Percentiles rank a stretch among this genome's conserved stretches.
Conservation (phyloP, 2,888 invertebrate species). For the Penaeus monodon region DNA sequence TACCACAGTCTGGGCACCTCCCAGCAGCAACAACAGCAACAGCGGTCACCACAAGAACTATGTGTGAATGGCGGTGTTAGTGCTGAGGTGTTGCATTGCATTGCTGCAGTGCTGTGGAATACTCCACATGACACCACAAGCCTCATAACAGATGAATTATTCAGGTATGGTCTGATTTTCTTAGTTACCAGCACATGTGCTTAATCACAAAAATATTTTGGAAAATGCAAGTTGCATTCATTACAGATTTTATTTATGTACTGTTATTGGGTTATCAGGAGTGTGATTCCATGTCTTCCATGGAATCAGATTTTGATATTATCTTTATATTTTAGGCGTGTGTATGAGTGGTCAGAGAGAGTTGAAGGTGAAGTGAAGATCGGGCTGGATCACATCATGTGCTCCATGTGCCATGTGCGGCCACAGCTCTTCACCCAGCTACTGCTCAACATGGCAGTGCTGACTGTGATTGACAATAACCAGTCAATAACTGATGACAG, state of each 20-base stretch:
- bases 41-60: slow-evolving; percentile 65
- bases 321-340: slow-evolving; percentile 71
- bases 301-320: slow-evolving; percentile 14
- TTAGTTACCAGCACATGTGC: background rate
- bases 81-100: slow-evolving; percentile 75
- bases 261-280: no score
- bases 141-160: slow-evolving; percentile 81
- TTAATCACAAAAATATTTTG: no score
- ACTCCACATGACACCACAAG: slow-evolving; percentile 77
- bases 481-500: slow-evolving; percentile 76
- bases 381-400: slow-evolving; percentile 86
- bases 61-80: slow-evolving; percentile 52
- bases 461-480: slow-evolving; percentile 73
- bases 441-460: slow-evolving; percentile 80
- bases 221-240: no score
- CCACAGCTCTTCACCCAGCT: slow-evolving; percentile 82
- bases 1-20: slow-evolving; percentile 34
- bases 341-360: slow-evolving; percentile 83
- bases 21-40: slow-evolving; percentile 16
- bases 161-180: slow-evolving; percentile 73
- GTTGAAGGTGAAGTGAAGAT: slow-evolving; percentile 78
- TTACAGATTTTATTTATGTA: no score
- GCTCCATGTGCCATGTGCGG: slow-evolving; percentile 86
- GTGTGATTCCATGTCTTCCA: background rate
- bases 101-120: slow-evolving; percentile 85